A percentile compares a stretch with the other conserved stretches of the same genome.
Evolutionary conservation across 2,797 vertebrate species (phyloP).

Genomic region (Karalla daura): DNA sequence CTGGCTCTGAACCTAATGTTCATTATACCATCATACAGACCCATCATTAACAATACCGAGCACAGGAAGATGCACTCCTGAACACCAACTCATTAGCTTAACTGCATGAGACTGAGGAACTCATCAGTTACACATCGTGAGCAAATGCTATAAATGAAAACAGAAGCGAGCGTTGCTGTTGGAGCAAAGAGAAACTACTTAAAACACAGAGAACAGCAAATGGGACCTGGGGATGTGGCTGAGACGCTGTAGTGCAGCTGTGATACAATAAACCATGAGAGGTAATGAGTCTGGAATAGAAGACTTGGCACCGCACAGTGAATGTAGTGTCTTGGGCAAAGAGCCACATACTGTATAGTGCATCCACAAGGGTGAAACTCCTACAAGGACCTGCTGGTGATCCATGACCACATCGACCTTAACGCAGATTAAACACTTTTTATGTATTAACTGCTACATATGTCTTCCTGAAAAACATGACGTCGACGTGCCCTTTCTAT

Average conservation of each 20-base stretch:
- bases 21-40: conserved; percentile 16
- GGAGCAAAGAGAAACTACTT: conserved; percentile 38
- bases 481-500: no score
- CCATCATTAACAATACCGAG: conserved; percentile 12
- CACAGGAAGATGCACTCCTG: conserved; percentile 2
- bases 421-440: no score
- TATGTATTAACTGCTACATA: no score
- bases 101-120: conserved; percentile 54
- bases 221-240: background rate
- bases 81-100: conserved; percentile 46
- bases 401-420: no score
- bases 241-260: background rate
- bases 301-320: no score
- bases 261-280: background rate
- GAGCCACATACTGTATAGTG: no score
- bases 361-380: no score
- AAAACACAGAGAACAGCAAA: conserved; percentile 28
- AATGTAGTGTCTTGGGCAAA: no score
- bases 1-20: conserved; percentile 29
- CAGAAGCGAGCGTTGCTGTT: conserved; percentile 32
- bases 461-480: no score
- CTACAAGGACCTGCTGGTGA: no score
- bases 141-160: conserved; percentile 54
- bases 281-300: background rate
- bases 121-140: conserved; percentile 53